Evolutionary conservation across 2,888 invertebrate species (phyloP), one percentile per base, ranked within the genome.

Genomic region (Hyles lineata): DNA sequence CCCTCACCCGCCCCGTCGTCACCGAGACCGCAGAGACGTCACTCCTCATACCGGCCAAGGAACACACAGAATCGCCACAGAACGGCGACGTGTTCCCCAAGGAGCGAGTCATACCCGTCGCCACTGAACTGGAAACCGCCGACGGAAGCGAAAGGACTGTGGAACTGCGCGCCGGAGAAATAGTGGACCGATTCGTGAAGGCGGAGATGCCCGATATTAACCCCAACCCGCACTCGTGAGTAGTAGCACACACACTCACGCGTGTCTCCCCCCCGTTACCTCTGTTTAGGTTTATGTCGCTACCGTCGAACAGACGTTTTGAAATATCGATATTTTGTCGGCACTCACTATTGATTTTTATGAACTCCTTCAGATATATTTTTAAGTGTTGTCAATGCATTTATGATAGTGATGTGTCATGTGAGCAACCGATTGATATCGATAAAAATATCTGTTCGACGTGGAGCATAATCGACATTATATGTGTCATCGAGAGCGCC

Each of bases 191-290:
- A 77, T 88, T 90, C 80, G 90, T 92, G 74, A 80, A 75, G 77
- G 94, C 93, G 35, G 82, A 87, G 80, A 86, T 82, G 75, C 92
- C 92, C 60, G 94, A 94, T 79, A 84, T 85, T 80, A 93, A 90
- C 86, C 93, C 92, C 82, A 92, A 94, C 77, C 93, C 92, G 77
- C 94, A 94, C 88, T 93, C 95, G 95, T 95, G 95, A 95, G 95
- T 95, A 94, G 84, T 81, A 83, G 84, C 74, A 76, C 89, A 84
- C 85, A 84, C 83, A 82, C 83, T 83, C 87, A 86, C 88, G 89
- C 88, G 89, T 89, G 86, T 76, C 81, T 84, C 82, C 82, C 70
- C 70, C 59, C 76, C 58, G 62, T 73, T 58, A 76, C 74, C 77
- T 76, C 52, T 67, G 67, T 67, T 7, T 67, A 67, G 67, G 67